A percentile compares a stretch with the other conserved stretches of the same genome.
Evolutionary conservation across 37 sponge, comb jelly and placozoan species (phyloP).

Genomic region (Chondrilla cf. caribensis): DNA sequence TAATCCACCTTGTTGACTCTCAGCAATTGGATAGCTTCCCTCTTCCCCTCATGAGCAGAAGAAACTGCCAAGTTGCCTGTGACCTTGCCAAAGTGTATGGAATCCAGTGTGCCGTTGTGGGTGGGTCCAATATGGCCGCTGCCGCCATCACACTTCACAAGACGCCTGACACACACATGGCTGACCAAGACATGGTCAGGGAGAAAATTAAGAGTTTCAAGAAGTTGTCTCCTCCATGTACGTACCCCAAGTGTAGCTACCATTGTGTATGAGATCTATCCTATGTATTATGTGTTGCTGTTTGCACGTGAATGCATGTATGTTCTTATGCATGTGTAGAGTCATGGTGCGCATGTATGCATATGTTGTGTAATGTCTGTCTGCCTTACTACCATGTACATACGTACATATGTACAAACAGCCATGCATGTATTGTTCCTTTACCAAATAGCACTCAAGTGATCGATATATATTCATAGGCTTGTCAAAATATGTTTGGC

Average conservation of each 20-base stretch:
- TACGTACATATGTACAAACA: not conserved
- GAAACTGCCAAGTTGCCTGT: constrained; percentile 33
- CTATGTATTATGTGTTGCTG: not conserved
- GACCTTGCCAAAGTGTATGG: constrained; percentile 40
- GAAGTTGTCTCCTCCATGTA: not conserved
- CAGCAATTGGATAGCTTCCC: constrained; percentile 3
- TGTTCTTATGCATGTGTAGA: not conserved
- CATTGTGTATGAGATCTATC: not conserved
- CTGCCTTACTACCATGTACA: too few relatives aligned
- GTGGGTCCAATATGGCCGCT: constrained; percentile 38
- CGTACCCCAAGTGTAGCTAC: not conserved
- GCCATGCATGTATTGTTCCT: too few relatives aligned
- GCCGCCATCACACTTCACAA: constrained; percentile 32
- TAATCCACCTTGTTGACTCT: constrained; percentile 29
- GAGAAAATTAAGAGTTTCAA: constrained; percentile 14
- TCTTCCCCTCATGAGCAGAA: constrained; percentile 43
- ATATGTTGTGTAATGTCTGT: too few relatives aligned
- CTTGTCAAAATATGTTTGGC: too few relatives aligned
- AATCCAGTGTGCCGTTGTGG: constrained; percentile 16
- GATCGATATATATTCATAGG: too few relatives aligned
- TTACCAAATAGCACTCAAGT: too few relatives aligned
- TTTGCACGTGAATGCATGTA: not conserved
- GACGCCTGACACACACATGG: constrained; percentile 39
- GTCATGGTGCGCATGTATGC: not conserved
- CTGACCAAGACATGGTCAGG: constrained; percentile 29